phyloP scores from a whole-genome alignment of 1,140 invertebrate species.

The Andrena cerasifolii region DNA sequence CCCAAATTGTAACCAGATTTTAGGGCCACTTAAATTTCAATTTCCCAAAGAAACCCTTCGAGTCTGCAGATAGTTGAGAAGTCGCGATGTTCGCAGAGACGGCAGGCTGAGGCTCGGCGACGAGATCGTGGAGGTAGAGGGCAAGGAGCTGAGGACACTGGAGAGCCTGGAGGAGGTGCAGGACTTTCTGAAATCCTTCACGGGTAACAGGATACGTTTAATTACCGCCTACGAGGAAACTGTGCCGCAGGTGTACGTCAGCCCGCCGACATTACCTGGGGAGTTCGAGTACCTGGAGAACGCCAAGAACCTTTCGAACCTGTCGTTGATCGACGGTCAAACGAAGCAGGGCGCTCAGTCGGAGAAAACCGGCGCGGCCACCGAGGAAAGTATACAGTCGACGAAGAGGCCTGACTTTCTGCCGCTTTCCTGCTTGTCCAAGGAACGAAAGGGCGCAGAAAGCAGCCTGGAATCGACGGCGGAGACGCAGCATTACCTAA shows the following conservation, averaged over 20 bases:
- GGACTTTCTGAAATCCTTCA: constrained; percentile 78
- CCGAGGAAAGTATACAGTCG: constrained; percentile 21
- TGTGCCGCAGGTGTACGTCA: constrained; percentile 75
- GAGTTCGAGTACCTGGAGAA: constrained; percentile 75
- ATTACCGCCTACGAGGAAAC: constrained; percentile 79
- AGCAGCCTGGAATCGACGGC: constrained; percentile 73
- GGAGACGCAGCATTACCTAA: constrained; percentile 81
- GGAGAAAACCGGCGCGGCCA: constrained; percentile 16
- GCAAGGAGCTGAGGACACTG: constrained; percentile 89
- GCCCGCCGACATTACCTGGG: constrained; percentile 51
- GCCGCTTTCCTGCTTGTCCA: constrained; percentile 66
- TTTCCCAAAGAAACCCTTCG: too few relatives aligned
- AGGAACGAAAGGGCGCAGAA: constrained; percentile 66
- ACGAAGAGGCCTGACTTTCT: constrained; percentile 77
- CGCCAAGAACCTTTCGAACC: constrained; percentile 74
- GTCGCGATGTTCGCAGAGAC: constrained; percentile 84
- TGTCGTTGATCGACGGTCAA: constrained; percentile 67
- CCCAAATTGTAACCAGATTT: too few relatives aligned
- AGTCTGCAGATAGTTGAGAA: background rate
- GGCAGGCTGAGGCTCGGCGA: constrained; percentile 91
- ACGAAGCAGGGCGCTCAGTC: constrained; percentile 50
- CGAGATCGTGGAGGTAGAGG: constrained; percentile 94
- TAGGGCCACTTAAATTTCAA: too few relatives aligned
- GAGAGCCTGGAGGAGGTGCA: constrained; percentile 86
- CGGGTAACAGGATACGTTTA: constrained; percentile 73